These are phyloP conservation scores for Trissolcus japonicus DNA, from an alignment of 2,888 invertebrate species.

Conservation along the genomic window DNA sequence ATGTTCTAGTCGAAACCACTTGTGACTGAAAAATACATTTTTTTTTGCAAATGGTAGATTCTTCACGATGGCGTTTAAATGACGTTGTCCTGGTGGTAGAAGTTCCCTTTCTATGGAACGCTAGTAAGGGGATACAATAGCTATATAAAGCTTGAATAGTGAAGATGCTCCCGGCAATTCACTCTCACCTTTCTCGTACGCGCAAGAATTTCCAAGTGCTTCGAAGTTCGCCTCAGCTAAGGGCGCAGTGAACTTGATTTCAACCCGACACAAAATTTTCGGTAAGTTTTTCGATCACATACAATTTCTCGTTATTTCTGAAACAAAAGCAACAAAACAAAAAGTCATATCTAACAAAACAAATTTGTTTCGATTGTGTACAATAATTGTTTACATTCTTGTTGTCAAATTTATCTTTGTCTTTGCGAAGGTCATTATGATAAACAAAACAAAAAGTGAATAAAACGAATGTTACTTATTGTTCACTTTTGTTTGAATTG, in stretches of 20 bases:
- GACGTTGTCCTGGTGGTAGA: slow-evolving; percentile 65
- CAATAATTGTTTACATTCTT: too few relatives aligned
- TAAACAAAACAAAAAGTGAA: too few relatives aligned
- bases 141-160: slow-evolving; percentile 76
- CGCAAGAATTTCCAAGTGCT: slow-evolving; percentile 62
- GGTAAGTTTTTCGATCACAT: slow-evolving; percentile 32
- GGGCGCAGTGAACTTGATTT: slow-evolving; percentile 49
- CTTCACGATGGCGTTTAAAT: slow-evolving; percentile 62
- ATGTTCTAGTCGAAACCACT: neutral
- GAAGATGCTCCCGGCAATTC: slow-evolving; percentile 76
- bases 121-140: slow-evolving; percentile 74
- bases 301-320: too few relatives aligned
- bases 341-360: too few relatives aligned
- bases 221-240: slow-evolving; percentile 62
- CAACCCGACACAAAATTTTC: slow-evolving; percentile 21
- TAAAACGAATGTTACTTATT: too few relatives aligned
- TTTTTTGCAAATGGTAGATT: slow-evolving; percentile 12
- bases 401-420: too few relatives aligned
- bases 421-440: too few relatives aligned
- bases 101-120: slow-evolving; percentile 69
- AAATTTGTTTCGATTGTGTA: too few relatives aligned
- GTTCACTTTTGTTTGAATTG: too few relatives aligned
- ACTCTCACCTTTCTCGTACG: slow-evolving; percentile 75
- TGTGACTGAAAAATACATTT: slow-evolving; percentile 8
- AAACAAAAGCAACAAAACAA: too few relatives aligned